A percentile compares a stretch with the other conserved stretches of the same genome.
phyloP scores from a whole-genome alignment of 2,113 vertebrate genomes.

The Xenopus tropicalis region DNA sequence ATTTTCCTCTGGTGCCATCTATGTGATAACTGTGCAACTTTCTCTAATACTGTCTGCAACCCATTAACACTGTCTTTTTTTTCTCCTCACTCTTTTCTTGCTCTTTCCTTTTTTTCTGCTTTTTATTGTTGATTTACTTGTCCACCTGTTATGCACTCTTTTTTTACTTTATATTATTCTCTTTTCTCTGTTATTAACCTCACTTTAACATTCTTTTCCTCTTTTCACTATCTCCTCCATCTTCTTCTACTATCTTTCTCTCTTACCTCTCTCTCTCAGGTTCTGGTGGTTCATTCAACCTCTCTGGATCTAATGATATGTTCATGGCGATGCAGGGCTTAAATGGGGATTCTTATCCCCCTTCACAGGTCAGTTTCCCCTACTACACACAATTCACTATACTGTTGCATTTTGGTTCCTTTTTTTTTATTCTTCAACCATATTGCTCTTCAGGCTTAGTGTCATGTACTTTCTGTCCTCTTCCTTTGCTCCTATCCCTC shows the following conservation, averaged over 20 bases:
- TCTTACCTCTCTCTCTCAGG: conserved; percentile 56
- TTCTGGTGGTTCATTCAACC: conserved; percentile 82
- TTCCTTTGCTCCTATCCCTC: not conserved
- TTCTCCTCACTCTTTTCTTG: not conserved
- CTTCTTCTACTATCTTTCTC: not conserved
- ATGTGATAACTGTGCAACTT: too few relatives aligned
- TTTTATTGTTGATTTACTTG: not conserved
- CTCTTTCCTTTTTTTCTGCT: not conserved
- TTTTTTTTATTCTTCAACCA: not conserved
- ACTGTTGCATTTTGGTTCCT: conserved; percentile 29
- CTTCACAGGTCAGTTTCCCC: conserved; percentile 71
- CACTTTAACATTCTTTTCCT: conserved; percentile 5
- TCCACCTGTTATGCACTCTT: too few relatives aligned
- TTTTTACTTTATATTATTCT: too few relatives aligned
- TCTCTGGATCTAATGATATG: conserved; percentile 84
- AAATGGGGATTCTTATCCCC: conserved; percentile 81
- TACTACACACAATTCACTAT: not conserved
- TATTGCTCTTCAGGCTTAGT: not conserved
- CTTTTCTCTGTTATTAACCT: not conserved
- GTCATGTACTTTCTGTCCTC: not conserved
- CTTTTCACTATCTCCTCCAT: conserved; percentile 12
- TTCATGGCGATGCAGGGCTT: conserved; percentile 84
- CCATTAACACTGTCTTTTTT: not conserved
- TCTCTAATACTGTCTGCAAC: not conserved
- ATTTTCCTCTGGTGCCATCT: not conserved